phyloP scores from a whole-genome alignment of 2,797 vertebrate genomes.

The Lateolabrax maculatus region DNA sequence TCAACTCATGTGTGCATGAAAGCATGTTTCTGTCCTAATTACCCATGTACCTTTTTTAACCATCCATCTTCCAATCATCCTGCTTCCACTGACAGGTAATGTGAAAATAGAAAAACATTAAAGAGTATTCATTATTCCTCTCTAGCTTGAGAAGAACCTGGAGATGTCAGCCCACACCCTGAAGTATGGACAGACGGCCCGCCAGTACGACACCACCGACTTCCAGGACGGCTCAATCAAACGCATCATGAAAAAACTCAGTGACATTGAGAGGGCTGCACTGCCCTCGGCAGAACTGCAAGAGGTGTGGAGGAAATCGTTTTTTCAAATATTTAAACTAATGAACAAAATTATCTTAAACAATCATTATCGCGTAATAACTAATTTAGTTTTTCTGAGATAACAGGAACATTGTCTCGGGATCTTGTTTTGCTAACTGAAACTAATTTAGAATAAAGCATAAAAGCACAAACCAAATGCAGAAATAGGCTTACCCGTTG shows the following conservation, averaged over 20 bases:
- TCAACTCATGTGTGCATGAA: background rate
- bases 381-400: too few relatives aligned
- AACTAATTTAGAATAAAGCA: too few relatives aligned
- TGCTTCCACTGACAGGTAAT: background rate
- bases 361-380: too few relatives aligned
- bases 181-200: slow-evolving; percentile 87
- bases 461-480: too few relatives aligned
- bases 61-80: background rate
- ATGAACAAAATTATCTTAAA: too few relatives aligned
- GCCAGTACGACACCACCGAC: slow-evolving; percentile 89
- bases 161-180: slow-evolving; percentile 93
- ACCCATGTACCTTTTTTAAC: background rate
- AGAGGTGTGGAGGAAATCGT: slow-evolving; percentile 85
- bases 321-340: background rate
- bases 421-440: too few relatives aligned
- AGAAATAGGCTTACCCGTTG: background rate
- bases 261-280: slow-evolving; percentile 91
- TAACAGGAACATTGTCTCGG: too few relatives aligned
- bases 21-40: slow-evolving; percentile 7
- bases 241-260: slow-evolving; percentile 92
- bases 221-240: slow-evolving; percentile 89
- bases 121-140: slow-evolving; percentile 38
- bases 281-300: slow-evolving; percentile 86
- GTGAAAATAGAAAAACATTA: background rate
- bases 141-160: slow-evolving; percentile 90